Base-by-base conservation (phyloP, 2,113 vertebrate genomes). In the Coracopsis vasa region DNA sequence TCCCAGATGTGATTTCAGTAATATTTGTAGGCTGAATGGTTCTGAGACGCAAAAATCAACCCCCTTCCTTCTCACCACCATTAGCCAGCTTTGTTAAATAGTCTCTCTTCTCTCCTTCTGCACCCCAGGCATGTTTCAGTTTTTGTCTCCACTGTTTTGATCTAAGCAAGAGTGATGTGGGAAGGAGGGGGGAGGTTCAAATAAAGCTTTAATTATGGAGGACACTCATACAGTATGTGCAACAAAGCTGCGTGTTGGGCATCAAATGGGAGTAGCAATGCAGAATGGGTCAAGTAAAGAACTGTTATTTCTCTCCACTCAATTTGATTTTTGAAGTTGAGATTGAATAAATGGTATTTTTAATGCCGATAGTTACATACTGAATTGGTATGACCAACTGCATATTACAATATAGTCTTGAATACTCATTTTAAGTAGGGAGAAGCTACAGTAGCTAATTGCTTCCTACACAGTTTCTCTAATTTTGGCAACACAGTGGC, bases 1-100 rank as follows among this genome's bases (percentile, higher is more conserved):
- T 96, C 92, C 94, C 91, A 97, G 92, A 92, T 96, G 94, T 90
- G 88, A 82, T 83, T 96, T 95, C 90, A 74, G 78, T 37, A 81
- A 80, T 88, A 91, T 96, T 94, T 94, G 80, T 78, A 91, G 70
- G 77, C 92, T 96, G 83, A 89, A 27, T 62, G 42, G 61, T 92
- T 88, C 58, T 24, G 83, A 95, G 81, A 95, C 60, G 86, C 75
- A 56, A 92, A 91, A 95, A 95, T 90, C 81, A 72, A 35, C 67
- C 60, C 64, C 65, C 25, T 86, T 90, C 33, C 79, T 92, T 81
- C 53, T 67, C 44, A 60, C 31, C 69, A 72, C 67, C n/a, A 66
- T 72, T 90, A 96, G 72, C 65, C 78, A 88, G 20, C 73, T 92
- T 56, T 3, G 5, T 87, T 92, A 97, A 95, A 84, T 15, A 72